phyloP scores from a whole-genome alignment of 2,888 invertebrate genomes.

The Drosophila mulleri region DNA sequence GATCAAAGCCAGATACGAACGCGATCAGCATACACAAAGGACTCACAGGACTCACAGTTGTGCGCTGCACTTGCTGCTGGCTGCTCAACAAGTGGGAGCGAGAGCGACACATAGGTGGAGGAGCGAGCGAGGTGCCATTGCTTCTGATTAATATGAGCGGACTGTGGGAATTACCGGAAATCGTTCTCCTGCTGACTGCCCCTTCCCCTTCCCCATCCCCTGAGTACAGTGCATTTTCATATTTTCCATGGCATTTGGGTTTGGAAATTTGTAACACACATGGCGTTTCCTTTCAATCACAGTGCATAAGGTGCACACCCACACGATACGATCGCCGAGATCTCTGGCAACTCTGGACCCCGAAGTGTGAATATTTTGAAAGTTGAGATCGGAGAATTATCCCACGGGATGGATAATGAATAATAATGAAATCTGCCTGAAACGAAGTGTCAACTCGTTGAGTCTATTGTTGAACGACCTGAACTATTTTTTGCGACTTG shows the following conservation, averaged over 20 bases:
- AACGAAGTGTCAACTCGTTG: conserved; percentile 26
- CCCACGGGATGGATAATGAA: conserved; percentile 41
- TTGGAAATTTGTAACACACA: conserved; percentile 74
- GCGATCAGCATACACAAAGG: conserved; percentile 57
- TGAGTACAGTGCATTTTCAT: conserved; percentile 51
- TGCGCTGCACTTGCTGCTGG: conserved; percentile 55
- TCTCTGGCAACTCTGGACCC: background rate
- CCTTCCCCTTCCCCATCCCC: background rate
- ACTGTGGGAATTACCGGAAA: conserved; percentile 74
- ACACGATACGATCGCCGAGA: conserved; percentile 28
- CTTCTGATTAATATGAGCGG: conserved; percentile 39
- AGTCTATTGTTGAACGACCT: conserved; percentile 9
- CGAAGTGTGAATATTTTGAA: conserved; percentile 37
- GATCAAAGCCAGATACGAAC: conserved; percentile 71
- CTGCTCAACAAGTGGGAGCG: conserved; percentile 16
- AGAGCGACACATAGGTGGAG: background rate
- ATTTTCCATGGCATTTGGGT: conserved; percentile 47
- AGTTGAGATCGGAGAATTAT: conserved; percentile 25
- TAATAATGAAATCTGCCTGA: conserved; percentile 23
- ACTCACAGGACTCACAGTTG: conserved; percentile 24
- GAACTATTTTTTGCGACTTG: conserved; percentile 7
- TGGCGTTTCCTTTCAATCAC: conserved; percentile 69
- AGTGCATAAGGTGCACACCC: conserved; percentile 44
- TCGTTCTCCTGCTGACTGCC: conserved; percentile 41
- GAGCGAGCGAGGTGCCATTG: conserved; percentile 6